These are phyloP conservation scores for Rutilus rutilus DNA, from an alignment of 2,113 vertebrate species.

Conservation along the genomic window DNA sequence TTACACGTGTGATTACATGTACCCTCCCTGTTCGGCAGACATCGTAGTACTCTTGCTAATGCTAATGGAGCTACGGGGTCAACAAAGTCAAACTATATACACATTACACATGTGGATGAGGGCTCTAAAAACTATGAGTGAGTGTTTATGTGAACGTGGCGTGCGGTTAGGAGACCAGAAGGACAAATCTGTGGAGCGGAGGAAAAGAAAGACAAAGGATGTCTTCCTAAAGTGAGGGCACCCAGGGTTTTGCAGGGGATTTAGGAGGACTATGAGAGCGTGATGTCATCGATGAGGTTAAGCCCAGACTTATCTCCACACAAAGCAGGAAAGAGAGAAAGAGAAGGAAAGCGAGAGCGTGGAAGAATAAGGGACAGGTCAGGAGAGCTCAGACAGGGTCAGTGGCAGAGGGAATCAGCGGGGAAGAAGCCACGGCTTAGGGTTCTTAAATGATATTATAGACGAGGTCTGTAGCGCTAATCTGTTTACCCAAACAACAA, in stretches of 20 bases:
- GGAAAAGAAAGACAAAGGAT: slow-evolving; percentile 37
- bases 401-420: slow-evolving; percentile 36
- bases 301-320: slow-evolving; percentile 65
- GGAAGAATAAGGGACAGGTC: slow-evolving; percentile 45
- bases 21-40: slow-evolving; percentile 24
- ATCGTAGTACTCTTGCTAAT: slow-evolving; percentile 29
- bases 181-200: slow-evolving; percentile 19
- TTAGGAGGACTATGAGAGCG: slow-evolving; percentile 69
- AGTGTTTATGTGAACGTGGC: slow-evolving; percentile 19
- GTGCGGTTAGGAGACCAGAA: slow-evolving; percentile 19
- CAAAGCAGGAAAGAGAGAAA: slow-evolving; percentile 64
- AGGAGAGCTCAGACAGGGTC: slow-evolving; percentile 45
- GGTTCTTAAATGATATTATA: slow-evolving; percentile 54
- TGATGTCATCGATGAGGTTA: slow-evolving; percentile 73
- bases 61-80: slow-evolving; percentile 28
- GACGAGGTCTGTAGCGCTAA: slow-evolving; percentile 44
- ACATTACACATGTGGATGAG: slow-evolving; percentile 20
- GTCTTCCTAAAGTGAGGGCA: slow-evolving; percentile 43
- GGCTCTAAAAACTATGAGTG: slow-evolving; percentile 11
- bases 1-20: slow-evolving; percentile 50
- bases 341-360: slow-evolving; percentile 15
- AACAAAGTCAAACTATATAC: slow-evolving; percentile 34
- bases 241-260: slow-evolving; percentile 71
- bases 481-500: slow-evolving; percentile 58
- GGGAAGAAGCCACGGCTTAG: slow-evolving; percentile 50